Conservation (phyloP, 2,888 invertebrate genomes). For the Belgica antarctica region DNA sequence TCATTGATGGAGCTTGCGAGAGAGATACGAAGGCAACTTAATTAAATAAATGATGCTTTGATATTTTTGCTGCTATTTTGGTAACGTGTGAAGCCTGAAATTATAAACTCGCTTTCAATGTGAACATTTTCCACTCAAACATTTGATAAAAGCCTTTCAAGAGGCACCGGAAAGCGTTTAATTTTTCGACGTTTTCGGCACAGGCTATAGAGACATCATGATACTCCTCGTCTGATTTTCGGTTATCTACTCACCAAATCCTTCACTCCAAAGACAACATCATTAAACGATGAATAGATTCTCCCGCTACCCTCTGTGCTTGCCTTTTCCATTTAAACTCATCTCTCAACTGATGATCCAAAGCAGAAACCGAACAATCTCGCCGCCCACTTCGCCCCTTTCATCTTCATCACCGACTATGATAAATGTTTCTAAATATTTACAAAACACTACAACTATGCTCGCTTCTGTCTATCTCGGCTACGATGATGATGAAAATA, state of each 20-base stretch:
- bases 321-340: slow-evolving; percentile 14
- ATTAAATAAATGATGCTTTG: slow-evolving; percentile 42
- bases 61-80: not conserved
- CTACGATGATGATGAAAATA: not conserved
- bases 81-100: not conserved
- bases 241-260: slow-evolving; percentile 14
- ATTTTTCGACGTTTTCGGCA: slow-evolving; percentile 5
- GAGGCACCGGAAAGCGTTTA: slow-evolving; percentile 5
- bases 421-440: slow-evolving; percentile 27
- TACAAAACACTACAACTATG: slow-evolving; percentile 26
- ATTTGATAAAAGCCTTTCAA: slow-evolving; percentile 12
- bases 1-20: no score
- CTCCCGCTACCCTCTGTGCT: not conserved
- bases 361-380: slow-evolving; percentile 8
- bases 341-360: slow-evolving; percentile 24
- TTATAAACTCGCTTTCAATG: no score
- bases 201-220: slow-evolving; percentile 21
- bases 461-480: not conserved
- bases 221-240: slow-evolving; percentile 7
- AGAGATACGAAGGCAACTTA: slow-evolving; percentile 19
- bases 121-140: slow-evolving; percentile 3
- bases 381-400: slow-evolving; percentile 6
- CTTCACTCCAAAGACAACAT: slow-evolving; percentile 23
- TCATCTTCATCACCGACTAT: not conserved
- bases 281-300: slow-evolving; percentile 9